Base-by-base conservation (phyloP, 1,140 invertebrate genomes). In the Heliconius melpomene region DNA sequence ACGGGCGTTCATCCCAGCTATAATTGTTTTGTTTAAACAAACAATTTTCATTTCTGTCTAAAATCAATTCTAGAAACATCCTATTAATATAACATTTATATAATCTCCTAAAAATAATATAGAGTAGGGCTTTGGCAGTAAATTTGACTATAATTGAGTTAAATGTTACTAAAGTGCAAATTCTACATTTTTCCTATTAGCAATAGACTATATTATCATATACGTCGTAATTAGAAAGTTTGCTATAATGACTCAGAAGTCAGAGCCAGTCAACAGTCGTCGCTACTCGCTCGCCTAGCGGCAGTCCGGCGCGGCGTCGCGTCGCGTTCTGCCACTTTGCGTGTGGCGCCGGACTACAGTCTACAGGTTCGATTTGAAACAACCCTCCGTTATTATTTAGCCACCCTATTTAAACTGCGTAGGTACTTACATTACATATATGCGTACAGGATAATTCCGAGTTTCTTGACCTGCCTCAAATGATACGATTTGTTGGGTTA, bases 271-370 rank as follows among this genome's bases (percentile, higher is more conserved):
- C 60, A 23, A 66, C 60, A 29, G 60, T n/a, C 29, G 23, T 26
- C 77, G 79, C 80, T 77, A 79, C 78, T 75, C 36, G 11, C 3
- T 23, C 16, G 60, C n/a, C 32, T 36, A 36, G 32, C 77, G 77
- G 82, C 79, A 79, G 78, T 73, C 29, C 72, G 78, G 79, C 86
- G 84, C 87, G 80, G 84, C 81, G 54, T 20, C 72, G 72, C 79
- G 87, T 80, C 70, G 60, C 75, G 82, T 23, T 57, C 73, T 74
- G 81, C 74, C 75, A 79, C 70, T 78, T 89, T 79, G 87, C 89
- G 89, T 89, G 87, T 79, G 88, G 89, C 87, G 87, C 87, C 89
- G 76, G 76, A 75, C 50, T 75, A 54, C 57, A 29, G 60, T 26
- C 50, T 75, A 54, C 57, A 29, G 60, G 60, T 66, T 66, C 75